These are phyloP conservation scores for Campylomormyrus tamandua DNA, from an alignment of 2,113 vertebrate species.

Conservation along the genomic window DNA sequence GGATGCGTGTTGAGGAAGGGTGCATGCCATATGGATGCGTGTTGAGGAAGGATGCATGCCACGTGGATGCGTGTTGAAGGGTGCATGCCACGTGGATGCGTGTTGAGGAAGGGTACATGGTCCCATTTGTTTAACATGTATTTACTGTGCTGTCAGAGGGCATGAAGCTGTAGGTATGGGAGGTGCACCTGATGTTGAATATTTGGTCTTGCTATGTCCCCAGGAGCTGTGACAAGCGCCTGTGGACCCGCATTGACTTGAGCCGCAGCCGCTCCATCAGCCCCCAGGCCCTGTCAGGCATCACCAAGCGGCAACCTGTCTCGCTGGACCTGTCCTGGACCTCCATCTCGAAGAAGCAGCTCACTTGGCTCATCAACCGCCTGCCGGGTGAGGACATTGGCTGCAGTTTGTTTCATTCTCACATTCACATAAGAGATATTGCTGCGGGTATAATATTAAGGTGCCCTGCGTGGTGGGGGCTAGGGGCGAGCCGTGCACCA, in stretches of 20 bases:
- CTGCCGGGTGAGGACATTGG: conserved; percentile 68
- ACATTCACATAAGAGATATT: neutral
- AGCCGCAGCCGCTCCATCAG: conserved; percentile 87
- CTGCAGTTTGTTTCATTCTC: neutral
- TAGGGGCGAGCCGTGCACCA: neutral
- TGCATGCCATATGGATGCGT: too few relatives aligned
- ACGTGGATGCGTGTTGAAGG: neutral
- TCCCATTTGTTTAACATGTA: too few relatives aligned
- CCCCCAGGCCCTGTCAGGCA: conserved; percentile 81
- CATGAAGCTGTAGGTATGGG: neutral
- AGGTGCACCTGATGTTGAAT: neutral
- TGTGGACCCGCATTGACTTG: conserved; percentile 88
- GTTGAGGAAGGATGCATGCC: too few relatives aligned
- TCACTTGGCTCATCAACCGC: conserved; percentile 87
- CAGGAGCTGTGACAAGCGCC: conserved; percentile 85
- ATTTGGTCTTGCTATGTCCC: neutral
- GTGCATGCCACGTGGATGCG: too few relatives aligned
- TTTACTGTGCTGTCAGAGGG: neutral
- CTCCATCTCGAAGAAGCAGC: conserved; percentile 90
- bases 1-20: neutral
- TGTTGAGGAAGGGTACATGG: too few relatives aligned
- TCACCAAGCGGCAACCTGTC: conserved; percentile 84
- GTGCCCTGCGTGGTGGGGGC: neutral
- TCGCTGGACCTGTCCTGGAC: conserved; percentile 95
- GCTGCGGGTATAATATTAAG: neutral